Percentiles rank a stretch among this genome's conserved stretches.
Conservation (phyloP, 2,797 vertebrate genomes). For the Eulemur albifrons region DNA sequence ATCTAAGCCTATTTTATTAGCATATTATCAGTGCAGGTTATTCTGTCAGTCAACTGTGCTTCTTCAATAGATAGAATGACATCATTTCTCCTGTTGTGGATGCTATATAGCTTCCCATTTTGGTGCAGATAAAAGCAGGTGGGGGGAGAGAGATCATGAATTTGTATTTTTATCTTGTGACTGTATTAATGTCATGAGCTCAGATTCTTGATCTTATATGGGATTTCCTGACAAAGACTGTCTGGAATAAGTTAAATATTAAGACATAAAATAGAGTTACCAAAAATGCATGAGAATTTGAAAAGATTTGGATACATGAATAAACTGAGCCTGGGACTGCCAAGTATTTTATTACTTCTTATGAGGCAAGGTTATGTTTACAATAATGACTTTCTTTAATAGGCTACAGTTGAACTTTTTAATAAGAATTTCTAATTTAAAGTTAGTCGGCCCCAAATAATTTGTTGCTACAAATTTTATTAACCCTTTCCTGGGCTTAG, state of each 20-base stretch:
- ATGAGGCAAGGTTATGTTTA: slow-evolving; percentile 67
- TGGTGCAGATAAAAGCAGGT: slow-evolving; percentile 61
- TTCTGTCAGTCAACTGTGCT: slow-evolving; percentile 53
- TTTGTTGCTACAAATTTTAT: slow-evolving; percentile 57
- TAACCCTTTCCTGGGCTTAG: slow-evolving; percentile 10
- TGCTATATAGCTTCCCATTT: slow-evolving; percentile 57
- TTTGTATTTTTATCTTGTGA: slow-evolving; percentile 55
- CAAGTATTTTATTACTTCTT: slow-evolving; percentile 66
- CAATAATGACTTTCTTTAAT: slow-evolving; percentile 61
- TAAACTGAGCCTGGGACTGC: slow-evolving; percentile 37
- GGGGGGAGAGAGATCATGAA: not conserved
- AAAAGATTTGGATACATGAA: slow-evolving; percentile 48
- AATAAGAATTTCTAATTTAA: slow-evolving; percentile 62
- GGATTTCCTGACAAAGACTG: slow-evolving; percentile 62
- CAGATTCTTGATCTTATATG: slow-evolving; percentile 41
- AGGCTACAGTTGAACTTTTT: slow-evolving; percentile 18
- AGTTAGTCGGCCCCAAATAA: slow-evolving; percentile 46
- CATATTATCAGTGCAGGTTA: slow-evolving; percentile 60
- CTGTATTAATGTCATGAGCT: slow-evolving; percentile 52
- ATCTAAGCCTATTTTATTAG: slow-evolving; percentile 63
- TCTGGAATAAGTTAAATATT: slow-evolving; percentile 55
- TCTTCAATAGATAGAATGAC: slow-evolving; percentile 70
- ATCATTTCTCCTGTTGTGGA: slow-evolving; percentile 72
- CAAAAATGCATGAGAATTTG: slow-evolving; percentile 56
- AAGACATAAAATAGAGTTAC: slow-evolving; percentile 54